A percentile compares a stretch with the other conserved stretches of the same genome.
Evolutionary conservation across 2,113 vertebrate species (phyloP).

Genomic region (Cryptoleucopteryx plumbea): DNA sequence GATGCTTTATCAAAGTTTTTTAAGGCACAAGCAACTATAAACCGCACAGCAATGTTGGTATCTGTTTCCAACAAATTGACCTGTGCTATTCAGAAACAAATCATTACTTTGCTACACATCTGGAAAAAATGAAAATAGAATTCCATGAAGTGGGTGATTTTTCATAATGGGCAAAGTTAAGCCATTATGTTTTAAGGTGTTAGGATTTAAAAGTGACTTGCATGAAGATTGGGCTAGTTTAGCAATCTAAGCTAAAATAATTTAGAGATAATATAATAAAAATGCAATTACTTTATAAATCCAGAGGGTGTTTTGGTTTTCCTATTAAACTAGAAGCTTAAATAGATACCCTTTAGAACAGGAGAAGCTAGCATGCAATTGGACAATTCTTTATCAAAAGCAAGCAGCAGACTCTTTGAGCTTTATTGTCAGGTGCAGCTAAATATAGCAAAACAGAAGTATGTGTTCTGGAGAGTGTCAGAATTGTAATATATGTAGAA

Average conservation of each 20-base stretch:
- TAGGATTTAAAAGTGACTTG: neutral
- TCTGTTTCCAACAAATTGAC: neutral
- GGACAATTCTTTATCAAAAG: neutral
- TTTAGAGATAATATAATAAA: neutral
- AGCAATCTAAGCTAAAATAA: neutral
- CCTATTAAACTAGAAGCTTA: neutral
- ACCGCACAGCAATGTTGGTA: neutral
- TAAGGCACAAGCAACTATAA: neutral
- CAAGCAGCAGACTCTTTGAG: neutral
- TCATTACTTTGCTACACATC: neutral
- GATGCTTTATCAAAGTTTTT: neutral
- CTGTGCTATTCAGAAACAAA: neutral
- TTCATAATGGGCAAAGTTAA: neutral
- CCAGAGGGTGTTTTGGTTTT: neutral
- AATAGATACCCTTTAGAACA: neutral
- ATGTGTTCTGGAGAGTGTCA: neutral
- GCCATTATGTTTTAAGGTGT: neutral
- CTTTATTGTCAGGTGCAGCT: neutral
- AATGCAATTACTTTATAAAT: neutral
- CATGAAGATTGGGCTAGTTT: neutral
- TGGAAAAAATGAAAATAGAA: neutral
- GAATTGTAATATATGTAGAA: neutral
- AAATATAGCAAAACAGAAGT: neutral
- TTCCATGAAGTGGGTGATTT: neutral
- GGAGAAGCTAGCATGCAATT: neutral